Evolutionary conservation across 92 coral and sea anemone species (phyloP), one percentile per base, ranked within the genome.

Genomic region (Bergia puertoricense): DNA sequence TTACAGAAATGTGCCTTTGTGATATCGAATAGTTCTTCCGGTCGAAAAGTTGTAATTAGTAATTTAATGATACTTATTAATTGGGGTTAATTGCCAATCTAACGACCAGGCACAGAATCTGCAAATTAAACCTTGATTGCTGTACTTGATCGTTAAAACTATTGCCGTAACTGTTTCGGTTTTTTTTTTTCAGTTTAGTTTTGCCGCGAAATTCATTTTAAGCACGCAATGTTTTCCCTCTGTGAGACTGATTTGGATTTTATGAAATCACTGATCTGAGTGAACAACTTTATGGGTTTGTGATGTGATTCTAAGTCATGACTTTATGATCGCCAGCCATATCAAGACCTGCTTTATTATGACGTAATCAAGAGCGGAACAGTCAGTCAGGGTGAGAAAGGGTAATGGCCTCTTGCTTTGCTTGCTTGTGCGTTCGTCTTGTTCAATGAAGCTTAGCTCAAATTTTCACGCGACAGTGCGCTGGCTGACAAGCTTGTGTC

Each of bases 321-420:
- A 84, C 87, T 84, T 84, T 84, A 84, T 84, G 87, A 71, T 48
- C 87, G 78, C 79, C 65, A 20, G 54, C 42, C 79, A 72, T 84
- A 84, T 71, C 87, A 84, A 84, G 75, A 84, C 87, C 87, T 84
- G 87, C 56, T 84, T 84, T n/a, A 36, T 71, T 84, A 84, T 84
- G 87, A 84, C 87, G 87, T 84, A 84, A 84, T 46, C 76, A 43
- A 66, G 74, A 8, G 74, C 59, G 43, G 76, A 41, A 38, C 14
- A 22, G 87, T 84, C 78, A 72, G 87, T 84, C 66, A 51, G 40
- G 38, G 16, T 71, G 37, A 45, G 87, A 57, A 84, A 50, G 87
- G 36, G 13, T 20, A 48, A 30, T 56, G 79, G 78, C 43, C 30
- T 71, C 87, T 71, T 56, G 78, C 66, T 15, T 54, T 30, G 65